Evolutionary conservation across 2,888 invertebrate species (phyloP), one percentile per base, ranked within the genome.

Genomic region (Torymus tubicola): DNA sequence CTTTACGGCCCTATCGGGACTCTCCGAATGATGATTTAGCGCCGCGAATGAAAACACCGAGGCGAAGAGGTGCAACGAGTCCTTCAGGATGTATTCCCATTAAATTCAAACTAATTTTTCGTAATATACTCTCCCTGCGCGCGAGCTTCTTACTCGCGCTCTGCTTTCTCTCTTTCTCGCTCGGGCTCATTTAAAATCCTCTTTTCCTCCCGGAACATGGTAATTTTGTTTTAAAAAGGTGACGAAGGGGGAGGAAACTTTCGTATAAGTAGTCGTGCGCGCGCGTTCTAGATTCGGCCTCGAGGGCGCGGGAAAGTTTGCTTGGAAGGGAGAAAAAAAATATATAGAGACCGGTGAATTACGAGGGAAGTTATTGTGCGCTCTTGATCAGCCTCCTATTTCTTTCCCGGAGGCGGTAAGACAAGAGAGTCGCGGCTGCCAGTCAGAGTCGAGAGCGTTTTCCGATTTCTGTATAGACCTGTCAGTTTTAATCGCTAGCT

Each of bases 21-120:
- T 42, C 18, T 42, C 21, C 63, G 57, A 77, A 63, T 50, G 55
- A 70, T 70, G 63, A 77, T 77, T 69, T 70, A 76, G 57, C 42
- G 21, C 24, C 42, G 2, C 42, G 42, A 64, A 53, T n/a, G 52
- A 55, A 55, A 64, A 18, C 14, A 65, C 5, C 5, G 57, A 64
- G 57, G 16, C n/a, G n/a, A n/a, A 60, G 13, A 42, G 13, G 24
- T 2, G 50, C 24, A 60, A n/a, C 8, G 42, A 42, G 42, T 58
- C 50, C 65, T 70, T 61, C 13, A 63, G 21, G 53, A 55, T 63
- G 13, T 16, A 63, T 69, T 67, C 53, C 52, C 52, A 57, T 64
- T 73, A 73, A 14, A 53, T 68, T 55, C 5, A 53, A 21, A 2
- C 8, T 68, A 55, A 24, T 24, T n/a, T 53, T 14, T 42, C 42